Percentiles rank a stretch among this genome's conserved stretches.
Evolutionary conservation across 2,113 vertebrate genomes (phyloP).

Genomic region (Ceratotherium simum): DNA sequence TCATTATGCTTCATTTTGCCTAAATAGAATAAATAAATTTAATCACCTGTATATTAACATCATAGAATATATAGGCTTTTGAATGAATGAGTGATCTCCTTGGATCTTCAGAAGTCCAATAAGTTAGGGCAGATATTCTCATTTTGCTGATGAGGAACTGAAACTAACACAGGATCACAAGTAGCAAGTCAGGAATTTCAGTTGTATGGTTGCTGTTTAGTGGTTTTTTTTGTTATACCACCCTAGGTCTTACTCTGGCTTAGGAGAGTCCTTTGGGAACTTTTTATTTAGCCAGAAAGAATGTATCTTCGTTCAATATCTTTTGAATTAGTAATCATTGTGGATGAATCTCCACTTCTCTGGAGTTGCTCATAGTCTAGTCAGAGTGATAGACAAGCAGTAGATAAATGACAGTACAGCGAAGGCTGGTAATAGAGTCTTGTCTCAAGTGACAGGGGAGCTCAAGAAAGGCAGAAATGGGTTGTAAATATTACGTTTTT

Average conservation of each 20-base stretch:
- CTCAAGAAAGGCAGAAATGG: not conserved
- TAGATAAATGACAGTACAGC: not conserved
- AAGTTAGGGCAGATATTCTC: not conserved
- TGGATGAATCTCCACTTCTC: not conserved
- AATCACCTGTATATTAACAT: not conserved
- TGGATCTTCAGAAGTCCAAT: not conserved
- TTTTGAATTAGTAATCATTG: not conserved
- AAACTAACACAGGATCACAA: not conserved
- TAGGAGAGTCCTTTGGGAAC: not conserved
- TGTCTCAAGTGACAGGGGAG: not conserved
- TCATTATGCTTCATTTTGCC: not conserved
- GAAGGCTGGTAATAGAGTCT: not conserved
- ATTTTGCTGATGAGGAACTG: not conserved
- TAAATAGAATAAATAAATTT: not conserved
- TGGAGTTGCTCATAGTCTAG: not conserved
- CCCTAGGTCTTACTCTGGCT: not conserved
- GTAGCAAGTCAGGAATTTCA: not conserved
- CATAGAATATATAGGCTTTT: not conserved
- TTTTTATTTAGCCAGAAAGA: not conserved
- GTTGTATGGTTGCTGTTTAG: not conserved
- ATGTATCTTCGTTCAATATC: not conserved
- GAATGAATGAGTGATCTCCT: not conserved
- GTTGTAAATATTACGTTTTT: not conserved
- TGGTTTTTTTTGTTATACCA: not conserved
- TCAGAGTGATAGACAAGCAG: not conserved